Evolutionary conservation across 1,140 invertebrate species (phyloP), one percentile per base, ranked within the genome.

Genomic region (Megathymus violae): DNA sequence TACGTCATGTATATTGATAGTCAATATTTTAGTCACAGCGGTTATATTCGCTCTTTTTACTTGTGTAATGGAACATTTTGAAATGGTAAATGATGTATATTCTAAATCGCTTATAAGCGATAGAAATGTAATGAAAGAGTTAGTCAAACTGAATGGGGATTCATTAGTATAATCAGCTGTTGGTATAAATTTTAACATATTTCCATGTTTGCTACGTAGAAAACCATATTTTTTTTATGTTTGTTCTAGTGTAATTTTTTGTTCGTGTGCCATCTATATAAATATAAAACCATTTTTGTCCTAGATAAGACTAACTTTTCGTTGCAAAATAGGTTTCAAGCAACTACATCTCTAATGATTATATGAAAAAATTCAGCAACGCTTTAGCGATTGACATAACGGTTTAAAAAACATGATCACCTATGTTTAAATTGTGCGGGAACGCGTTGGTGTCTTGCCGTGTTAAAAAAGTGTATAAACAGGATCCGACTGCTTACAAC

Each of bases 1-100:
- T 19, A 41, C 16, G 51, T 19, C 51, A 6, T 36, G 22, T 40
- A 16, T 38, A 36, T 52, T 54, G 22, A 19, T 25, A 41, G 38
- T 11, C 13, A 54, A 54, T 25, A 41, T 54, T 54, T 54, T 13
- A 54, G 50, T 54, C 25, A 54, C 50, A 25, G 22, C 17, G 0
- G 7, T 38, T 15, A 34, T 16, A 51, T 4, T 13, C 13, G 17
- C 10, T 4, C 25, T 27, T 16, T 34, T 48, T 34, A 9, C 25
- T 15, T n/a, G n/a, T n/a, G n/a, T n/a, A n/a, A n/a, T n/a, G n/a
- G n/a, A n/a, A n/a, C n/a, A n/a, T n/a, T 48, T 16, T 34, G 22
- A 31, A 15, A 48, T 48, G 46, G 31, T 31, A 48, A 22, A 19
- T 5, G 17, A 46, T 7, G 46, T 31, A 7, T 31, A 31, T 4